These are phyloP conservation scores for Vannuccia rotundouncinata DNA, from an alignment of 2,888 invertebrate species.

Conservation along the genomic window DNA sequence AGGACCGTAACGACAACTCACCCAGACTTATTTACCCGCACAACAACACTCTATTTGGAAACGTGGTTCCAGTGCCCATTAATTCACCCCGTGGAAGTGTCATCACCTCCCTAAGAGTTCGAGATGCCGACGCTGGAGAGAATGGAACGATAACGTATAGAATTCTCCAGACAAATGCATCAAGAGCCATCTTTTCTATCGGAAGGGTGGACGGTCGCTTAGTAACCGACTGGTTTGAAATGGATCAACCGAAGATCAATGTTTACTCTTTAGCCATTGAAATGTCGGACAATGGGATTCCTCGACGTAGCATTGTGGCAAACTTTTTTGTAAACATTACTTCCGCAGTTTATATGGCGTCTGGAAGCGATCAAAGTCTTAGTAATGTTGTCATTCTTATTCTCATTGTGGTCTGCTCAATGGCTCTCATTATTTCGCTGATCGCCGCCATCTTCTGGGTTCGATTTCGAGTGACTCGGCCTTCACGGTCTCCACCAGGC, in stretches of 20 bases:
- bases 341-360: not conserved
- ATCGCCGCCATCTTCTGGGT: conserved; percentile 36
- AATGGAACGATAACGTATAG: conserved; percentile 30
- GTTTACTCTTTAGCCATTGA: not conserved
- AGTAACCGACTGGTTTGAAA: not conserved
- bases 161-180: not conserved
- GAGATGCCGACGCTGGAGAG: conserved; percentile 25
- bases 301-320: not conserved
- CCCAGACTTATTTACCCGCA: conserved; percentile 23
- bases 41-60: not conserved
- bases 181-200: not conserved
- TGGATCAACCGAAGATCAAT: not conserved
- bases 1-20: conserved; percentile 26
- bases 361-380: not conserved
- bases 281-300: conserved; percentile 29
- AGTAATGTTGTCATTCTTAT: conserved; percentile 32
- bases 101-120: not conserved
- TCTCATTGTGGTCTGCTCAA: conserved; percentile 30
- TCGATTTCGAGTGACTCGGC: conserved; percentile 27
- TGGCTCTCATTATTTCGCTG: conserved; percentile 30
- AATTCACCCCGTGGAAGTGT: not conserved
- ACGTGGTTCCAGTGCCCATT: not conserved
- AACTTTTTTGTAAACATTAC: conserved; percentile 16
- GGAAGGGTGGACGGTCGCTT: not conserved
- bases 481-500: not conserved